Base-by-base conservation (phyloP, 2,113 vertebrate species). In the Mus pahari region DNA sequence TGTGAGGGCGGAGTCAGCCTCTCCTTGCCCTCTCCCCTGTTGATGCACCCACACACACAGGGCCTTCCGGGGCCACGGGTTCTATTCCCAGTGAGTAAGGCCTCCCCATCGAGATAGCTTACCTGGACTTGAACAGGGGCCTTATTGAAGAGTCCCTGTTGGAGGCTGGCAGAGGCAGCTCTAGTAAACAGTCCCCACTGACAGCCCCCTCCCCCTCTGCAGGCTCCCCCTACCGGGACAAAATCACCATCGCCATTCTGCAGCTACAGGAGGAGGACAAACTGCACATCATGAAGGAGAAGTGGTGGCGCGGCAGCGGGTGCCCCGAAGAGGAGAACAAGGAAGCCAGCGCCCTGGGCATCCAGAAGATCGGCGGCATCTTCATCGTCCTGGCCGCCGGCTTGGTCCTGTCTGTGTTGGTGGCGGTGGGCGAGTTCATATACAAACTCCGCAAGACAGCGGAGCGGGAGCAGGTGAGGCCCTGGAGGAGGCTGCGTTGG, bases 151-250 rank as follows among this genome's bases (percentile, higher is more conserved):
- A 19, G 2, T 14, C 36, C 33, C 33, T 60, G 19, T 13, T 5
- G 14, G 2, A 36, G 81, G 53, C 53, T 6, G 26, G 36, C 53
- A 33, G 81, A 10, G 33, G 50, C 31, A 19, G 42, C 14, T 17
- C 48, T 3, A 1, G 4, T 0, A 4, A 33, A 50, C 31, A 20
- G 86, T 1, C 0, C 31, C n/a, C 16, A 1, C 90, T 79, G 77
- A 95, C 42, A 13, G 5, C 19, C 2, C 75, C 36, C 33, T 77
- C 36, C 3, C 22, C 82, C 36, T 17, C 86, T 93, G 2, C 98
- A 99, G 99, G 99, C 86, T 99, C 99, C 3, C 99, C 99, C 0
- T 99, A 99, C 98, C 98, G 99, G 97, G 99, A 99, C 98, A 99
- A 99, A 98, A 99, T 99, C 98, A 99, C 99, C 98, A 99, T 99